Evolutionary conservation across 1,140 invertebrate genomes (phyloP).

Genomic region (Drosophila asahinai): DNA sequence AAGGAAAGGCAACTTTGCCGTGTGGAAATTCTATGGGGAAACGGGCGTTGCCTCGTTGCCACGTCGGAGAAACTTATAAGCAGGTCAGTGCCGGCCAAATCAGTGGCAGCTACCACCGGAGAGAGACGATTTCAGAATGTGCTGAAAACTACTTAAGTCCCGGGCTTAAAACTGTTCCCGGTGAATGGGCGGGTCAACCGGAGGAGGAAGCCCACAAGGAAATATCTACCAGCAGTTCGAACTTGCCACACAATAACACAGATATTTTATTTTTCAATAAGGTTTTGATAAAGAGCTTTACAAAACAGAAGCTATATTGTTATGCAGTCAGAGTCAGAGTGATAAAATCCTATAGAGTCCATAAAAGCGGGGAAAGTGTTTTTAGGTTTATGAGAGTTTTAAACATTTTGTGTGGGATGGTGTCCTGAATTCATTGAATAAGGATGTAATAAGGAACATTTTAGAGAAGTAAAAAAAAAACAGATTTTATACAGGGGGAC

Average conservation of each 20-base stretch:
- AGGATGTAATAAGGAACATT: not conserved
- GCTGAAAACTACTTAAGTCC: constrained; percentile 71
- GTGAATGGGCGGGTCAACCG: constrained; percentile 18
- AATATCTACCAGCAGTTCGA: constrained; percentile 41
- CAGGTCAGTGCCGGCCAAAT: constrained; percentile 60
- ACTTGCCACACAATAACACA: constrained; percentile 32
- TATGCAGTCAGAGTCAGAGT: not conserved
- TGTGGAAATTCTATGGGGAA: constrained; percentile 60
- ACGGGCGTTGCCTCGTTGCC: constrained; percentile 23
- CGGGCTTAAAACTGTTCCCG: constrained; percentile 26
- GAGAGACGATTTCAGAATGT: constrained; percentile 71
- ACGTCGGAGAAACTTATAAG: constrained; percentile 70
- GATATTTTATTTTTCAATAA: constrained; percentile 31
- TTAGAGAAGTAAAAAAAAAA: not conserved
- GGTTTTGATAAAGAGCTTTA: constrained; percentile 35
- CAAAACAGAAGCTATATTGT: constrained; percentile 29
- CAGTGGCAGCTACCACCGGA: constrained; percentile 42
- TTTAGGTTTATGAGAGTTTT: not conserved
- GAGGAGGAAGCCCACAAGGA: constrained; percentile 23
- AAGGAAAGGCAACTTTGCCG: constrained; percentile 44
- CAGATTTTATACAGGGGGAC: not conserved
- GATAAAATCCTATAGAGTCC: not conserved
- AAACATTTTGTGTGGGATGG: not conserved
- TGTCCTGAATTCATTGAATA: not conserved
- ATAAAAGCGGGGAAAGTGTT: not conserved